Base-by-base conservation (phyloP, 1,140 invertebrate species). In the Tetramorium parvispinum region DNA sequence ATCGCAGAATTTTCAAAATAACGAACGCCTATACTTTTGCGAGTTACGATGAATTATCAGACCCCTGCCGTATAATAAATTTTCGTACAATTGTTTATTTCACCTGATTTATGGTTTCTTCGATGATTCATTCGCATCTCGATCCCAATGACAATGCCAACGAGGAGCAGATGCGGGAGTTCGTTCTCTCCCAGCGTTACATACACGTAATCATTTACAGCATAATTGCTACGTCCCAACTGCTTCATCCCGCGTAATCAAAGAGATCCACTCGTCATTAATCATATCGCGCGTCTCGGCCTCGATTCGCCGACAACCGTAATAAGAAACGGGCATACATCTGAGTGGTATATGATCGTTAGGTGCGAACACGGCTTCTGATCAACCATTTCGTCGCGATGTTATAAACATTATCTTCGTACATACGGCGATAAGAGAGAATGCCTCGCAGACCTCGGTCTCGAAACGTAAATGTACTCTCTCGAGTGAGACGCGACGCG, bases 181-280 rank as follows among this genome's bases (percentile, higher is more conserved):
- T 7, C 37, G 4, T 43, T 66, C 5, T 55, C 10, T 32, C 5
- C 32, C 16, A 16, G 10, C 11, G 16, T 81, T 70, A 70, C 16
- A 43, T 43, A 55, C 40, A 16, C 21, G 6, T 27, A 21, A 70
- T 70, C 13, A 13, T 59, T 81, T 53, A 59, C 43, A 32, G 43
- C 40, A 24, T 75, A 83, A 83, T 63, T 51, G 24, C 59, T 32
- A 49, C 57, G 3, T 78, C 24, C 55, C 53, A 43, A 32, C 21
- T 70, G 46, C 32, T 53, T 68, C 32, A 11, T 53, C 37, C 13
- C 24, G 27, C 24, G 43, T 57, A 46, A 59, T 81, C 49, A 57
- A 46, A 40, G 51, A 82, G 51, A 82, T 70, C 21, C 16, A 18
- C 8, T 71, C 18, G 27, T 65, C 59, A 73, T 83, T 73, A 83